Evolutionary conservation across 1,140 invertebrate genomes (phyloP).

Genomic region (Drosophila ohnishii): DNA sequence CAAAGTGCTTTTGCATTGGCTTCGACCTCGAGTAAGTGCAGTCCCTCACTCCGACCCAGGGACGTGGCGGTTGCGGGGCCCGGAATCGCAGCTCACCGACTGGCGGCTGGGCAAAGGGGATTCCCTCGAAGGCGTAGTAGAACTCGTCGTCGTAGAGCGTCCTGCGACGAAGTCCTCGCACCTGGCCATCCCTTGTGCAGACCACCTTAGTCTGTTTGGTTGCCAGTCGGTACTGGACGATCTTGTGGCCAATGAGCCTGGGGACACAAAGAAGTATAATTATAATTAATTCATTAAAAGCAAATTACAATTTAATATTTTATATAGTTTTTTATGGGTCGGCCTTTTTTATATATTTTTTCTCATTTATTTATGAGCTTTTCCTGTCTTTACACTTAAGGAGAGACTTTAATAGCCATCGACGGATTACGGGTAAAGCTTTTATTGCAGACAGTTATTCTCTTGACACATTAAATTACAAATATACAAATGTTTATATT

Average conservation of each 20-base stretch:
- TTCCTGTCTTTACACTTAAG: conserved; percentile 41
- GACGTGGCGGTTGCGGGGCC: conserved; percentile 84
- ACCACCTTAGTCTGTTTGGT: conserved; percentile 56
- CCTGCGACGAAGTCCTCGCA: conserved; percentile 58
- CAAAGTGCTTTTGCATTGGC: conserved; percentile 64
- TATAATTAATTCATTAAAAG: not conserved
- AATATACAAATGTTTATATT: no score
- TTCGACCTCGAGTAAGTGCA: conserved; percentile 54
- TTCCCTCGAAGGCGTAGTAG: conserved; percentile 84
- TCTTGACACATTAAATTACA: not conserved
- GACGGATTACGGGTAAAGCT: not conserved
- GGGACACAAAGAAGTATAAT: no score
- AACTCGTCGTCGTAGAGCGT: conserved; percentile 62
- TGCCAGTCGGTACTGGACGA: conserved; percentile 58
- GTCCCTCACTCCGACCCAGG: conserved; percentile 84
- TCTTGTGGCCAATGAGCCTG: conserved; percentile 64
- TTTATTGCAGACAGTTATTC: not conserved
- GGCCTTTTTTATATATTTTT: not conserved
- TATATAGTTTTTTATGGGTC: not conserved
- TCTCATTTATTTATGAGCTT: conserved; percentile 9
- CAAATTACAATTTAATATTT: no score
- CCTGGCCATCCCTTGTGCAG: conserved; percentile 49
- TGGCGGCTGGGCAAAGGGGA: conserved; percentile 88
- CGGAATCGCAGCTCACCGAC: conserved; percentile 86
- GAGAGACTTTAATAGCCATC: not conserved